Evolutionary conservation across 30 jellyfish, hydroid and myxozoan species (phyloP).

Genomic region (Sanderia malayensis): DNA sequence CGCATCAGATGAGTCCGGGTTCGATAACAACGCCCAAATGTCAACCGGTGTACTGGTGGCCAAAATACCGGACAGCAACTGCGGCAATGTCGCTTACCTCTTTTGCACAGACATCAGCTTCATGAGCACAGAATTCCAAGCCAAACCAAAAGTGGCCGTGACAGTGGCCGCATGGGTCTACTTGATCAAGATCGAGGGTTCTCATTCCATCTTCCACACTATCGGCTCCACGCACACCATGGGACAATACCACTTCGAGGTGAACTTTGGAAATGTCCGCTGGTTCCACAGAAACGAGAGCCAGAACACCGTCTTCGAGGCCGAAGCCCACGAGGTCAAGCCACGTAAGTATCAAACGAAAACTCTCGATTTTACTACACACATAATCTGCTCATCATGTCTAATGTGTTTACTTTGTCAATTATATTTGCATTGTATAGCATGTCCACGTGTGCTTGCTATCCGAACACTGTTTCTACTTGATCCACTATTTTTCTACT

Average conservation of each 20-base stretch:
- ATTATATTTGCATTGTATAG: too few species aligned
- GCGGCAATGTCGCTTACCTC: conserved; percentile 95
- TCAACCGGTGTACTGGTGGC: conserved; percentile 77
- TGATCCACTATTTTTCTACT: too few species aligned
- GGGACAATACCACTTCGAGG: conserved; percentile 93
- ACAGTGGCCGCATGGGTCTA: conserved; percentile 93
- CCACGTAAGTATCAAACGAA: conserved; percentile 84
- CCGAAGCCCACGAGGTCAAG: conserved; percentile 89
- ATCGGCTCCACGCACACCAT: conserved; percentile 77
- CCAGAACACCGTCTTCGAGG: conserved; percentile 80
- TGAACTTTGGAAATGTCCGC: conserved; percentile 83
- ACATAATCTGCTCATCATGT: too few species aligned
- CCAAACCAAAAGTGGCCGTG: conserved; percentile 89
- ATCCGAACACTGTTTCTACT: too few species aligned
- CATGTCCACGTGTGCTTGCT: too few species aligned
- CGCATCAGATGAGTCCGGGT: conserved; percentile 85
- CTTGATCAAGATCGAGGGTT: conserved; percentile 73
- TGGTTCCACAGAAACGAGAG: conserved; percentile 88
- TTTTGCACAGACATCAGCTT: conserved; percentile 60
- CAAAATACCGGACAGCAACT: conserved; percentile 80
- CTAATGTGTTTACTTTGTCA: too few species aligned
- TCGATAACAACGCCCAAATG: conserved; percentile 87
- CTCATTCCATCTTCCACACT: conserved; percentile 89
- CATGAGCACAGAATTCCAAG: conserved; percentile 79
- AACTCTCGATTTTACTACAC: too few species aligned